phyloP scores from a whole-genome alignment of 2,113 vertebrate species.

The Panthera uncia region DNA sequence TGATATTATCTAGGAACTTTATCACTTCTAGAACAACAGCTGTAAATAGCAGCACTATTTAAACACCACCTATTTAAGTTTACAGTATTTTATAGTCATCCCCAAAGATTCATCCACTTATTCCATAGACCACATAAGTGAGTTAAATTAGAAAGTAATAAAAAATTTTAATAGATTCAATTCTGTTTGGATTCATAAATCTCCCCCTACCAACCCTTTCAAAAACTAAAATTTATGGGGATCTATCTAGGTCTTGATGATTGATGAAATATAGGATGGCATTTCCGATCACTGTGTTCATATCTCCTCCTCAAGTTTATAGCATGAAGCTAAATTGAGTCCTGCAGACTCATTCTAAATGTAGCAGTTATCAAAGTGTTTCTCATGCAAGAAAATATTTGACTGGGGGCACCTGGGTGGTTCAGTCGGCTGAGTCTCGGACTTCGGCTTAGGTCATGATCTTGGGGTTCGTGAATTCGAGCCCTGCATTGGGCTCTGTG shows the following conservation, averaged over 20 bases:
- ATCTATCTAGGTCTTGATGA: not conserved
- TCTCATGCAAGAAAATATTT: not conserved
- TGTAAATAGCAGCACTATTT: not conserved
- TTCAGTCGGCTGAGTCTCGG: no score
- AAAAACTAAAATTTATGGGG: constrained; percentile 28
- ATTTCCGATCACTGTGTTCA: constrained; percentile 1
- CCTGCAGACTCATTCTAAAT: not conserved
- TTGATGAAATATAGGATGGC: not conserved
- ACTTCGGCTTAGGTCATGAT: no score
- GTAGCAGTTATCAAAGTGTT: not conserved
- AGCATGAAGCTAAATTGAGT: not conserved
- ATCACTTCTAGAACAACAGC: not conserved
- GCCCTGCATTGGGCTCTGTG: no score
- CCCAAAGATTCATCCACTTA: not conserved
- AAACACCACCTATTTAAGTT: constrained; percentile 12
- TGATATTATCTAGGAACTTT: not conserved
- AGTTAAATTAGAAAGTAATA: constrained; percentile 18
- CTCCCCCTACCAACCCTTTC: not conserved
- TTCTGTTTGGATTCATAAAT: constrained; percentile 45
- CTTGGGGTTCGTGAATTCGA: no score
- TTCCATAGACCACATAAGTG: not conserved
- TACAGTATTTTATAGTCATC: constrained; percentile 24
- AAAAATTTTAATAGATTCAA: not conserved
- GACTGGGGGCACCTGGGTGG: not conserved
- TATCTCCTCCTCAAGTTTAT: not conserved